phyloP scores from a whole-genome alignment of 2,113 vertebrate genomes.

The Vicugna pacos region DNA sequence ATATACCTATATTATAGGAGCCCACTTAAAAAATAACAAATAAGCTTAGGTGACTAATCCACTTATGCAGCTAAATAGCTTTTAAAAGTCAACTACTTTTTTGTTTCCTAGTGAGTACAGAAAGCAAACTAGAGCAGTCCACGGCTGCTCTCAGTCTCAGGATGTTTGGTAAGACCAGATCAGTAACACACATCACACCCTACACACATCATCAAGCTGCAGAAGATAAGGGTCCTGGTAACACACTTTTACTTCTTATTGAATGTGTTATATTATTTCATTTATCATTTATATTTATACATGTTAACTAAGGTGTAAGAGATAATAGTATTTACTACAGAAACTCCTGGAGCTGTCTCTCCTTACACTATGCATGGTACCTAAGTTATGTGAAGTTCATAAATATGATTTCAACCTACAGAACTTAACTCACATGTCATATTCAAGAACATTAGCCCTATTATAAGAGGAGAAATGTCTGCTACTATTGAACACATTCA shows the following conservation, averaged over 20 bases:
- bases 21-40: not conserved
- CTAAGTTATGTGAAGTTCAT: not conserved
- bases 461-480: not conserved
- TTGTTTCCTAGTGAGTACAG: not conserved
- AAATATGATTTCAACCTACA: not conserved
- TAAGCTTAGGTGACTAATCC: not conserved
- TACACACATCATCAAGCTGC: not conserved
- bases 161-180: not conserved
- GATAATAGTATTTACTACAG: not conserved
- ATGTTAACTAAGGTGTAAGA: not conserved
- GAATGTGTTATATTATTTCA: not conserved
- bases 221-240: not conserved
- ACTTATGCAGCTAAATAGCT: not conserved
- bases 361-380: not conserved
- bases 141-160: not conserved
- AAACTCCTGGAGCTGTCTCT: not conserved
- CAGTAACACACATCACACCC: not conserved
- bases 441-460: conserved; percentile 13
- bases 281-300: not conserved
- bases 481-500: not conserved
- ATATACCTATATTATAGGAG: not conserved
- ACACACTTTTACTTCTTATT: not conserved
- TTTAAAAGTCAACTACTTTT: not conserved
- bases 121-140: not conserved
- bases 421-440: not conserved